Evolutionary conservation across 2,113 vertebrate species (phyloP), one percentile per base, ranked within the genome.

Genomic region (Strix uralensis): DNA sequence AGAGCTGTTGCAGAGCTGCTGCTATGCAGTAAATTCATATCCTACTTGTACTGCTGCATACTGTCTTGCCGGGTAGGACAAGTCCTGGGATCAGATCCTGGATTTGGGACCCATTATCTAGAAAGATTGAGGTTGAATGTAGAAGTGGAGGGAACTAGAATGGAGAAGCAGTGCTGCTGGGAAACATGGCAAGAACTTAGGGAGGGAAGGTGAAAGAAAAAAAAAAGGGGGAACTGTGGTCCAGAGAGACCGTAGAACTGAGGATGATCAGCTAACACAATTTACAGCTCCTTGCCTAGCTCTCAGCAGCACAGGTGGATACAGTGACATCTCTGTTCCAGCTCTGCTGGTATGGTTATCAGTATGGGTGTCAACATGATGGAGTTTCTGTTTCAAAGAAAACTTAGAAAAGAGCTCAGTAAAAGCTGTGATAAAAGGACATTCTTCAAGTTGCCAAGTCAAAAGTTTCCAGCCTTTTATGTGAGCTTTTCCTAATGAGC

Each of bases 381-480:
- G 21, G 52, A 91, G 55, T 79, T 92, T 78, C 69, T 92, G 66
- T 87, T 91, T 94, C 18, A 32, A 87, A 78, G 92, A 67, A 84
- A 74, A 74, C 21, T 30, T 61, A 79, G 44, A 32, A 72, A 81
- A 49, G n/a, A 89, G 70, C 40, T 89, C 70, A 72, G 72, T 81
- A 79, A 90, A 85, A 91, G 40, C 70, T 75, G n/a, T 87, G 44
- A 34, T 71, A 17, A 89, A 96, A 96, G 63, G 34, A 66, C 25
- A 47, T 90, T 87, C 69, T 87, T 87, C 78, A 74, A 61, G 44
- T 42, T 92, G 73, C 38, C 65, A 81, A 71, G 61, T 34, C 0
- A 0, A 65, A 94, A 74, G 66, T 85, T 94, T 65, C 51, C 70
- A 61, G 70, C 11, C 74, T 94, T 92, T 89, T 79, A 23, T 95